Evolutionary conservation across 1,140 invertebrate genomes (phyloP).

Genomic region (Popillia japonica): DNA sequence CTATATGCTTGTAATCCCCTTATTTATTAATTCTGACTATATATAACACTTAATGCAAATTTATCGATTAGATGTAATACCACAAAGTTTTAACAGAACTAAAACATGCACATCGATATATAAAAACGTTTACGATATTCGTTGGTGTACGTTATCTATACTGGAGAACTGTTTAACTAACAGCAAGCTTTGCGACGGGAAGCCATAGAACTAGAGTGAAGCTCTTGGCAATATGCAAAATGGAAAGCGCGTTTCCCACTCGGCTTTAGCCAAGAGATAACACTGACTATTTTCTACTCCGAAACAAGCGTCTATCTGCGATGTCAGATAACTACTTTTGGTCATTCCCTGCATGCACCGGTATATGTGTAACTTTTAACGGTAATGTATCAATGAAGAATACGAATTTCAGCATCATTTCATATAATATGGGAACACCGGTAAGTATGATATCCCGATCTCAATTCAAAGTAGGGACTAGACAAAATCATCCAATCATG

Average conservation of each 20-base stretch:
- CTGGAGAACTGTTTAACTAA: conserved; percentile 3
- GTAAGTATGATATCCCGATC: no score
- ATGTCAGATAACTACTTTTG: neutral
- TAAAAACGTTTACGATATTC: neutral
- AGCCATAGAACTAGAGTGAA: neutral
- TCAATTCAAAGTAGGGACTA: no score
- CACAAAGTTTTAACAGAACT: neutral
- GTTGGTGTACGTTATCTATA: neutral
- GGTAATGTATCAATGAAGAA: neutral
- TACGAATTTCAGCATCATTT: no score
- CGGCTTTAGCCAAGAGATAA: neutral
- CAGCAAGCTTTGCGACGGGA: neutral
- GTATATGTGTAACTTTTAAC: neutral
- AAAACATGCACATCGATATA: neutral
- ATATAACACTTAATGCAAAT: no score
- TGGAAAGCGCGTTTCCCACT: neutral
- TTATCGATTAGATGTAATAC: neutral
- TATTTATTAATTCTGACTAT: no score
- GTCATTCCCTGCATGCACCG: neutral
- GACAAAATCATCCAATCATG: no score
- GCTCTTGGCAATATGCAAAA: conserved; percentile 10
- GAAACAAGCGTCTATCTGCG: neutral
- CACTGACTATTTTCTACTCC: neutral
- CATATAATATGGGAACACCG: no score
- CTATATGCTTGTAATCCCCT: no score